Evolutionary conservation across 2,797 vertebrate genomes (phyloP).

Genomic region (Hypotaenidia okinawae): DNA sequence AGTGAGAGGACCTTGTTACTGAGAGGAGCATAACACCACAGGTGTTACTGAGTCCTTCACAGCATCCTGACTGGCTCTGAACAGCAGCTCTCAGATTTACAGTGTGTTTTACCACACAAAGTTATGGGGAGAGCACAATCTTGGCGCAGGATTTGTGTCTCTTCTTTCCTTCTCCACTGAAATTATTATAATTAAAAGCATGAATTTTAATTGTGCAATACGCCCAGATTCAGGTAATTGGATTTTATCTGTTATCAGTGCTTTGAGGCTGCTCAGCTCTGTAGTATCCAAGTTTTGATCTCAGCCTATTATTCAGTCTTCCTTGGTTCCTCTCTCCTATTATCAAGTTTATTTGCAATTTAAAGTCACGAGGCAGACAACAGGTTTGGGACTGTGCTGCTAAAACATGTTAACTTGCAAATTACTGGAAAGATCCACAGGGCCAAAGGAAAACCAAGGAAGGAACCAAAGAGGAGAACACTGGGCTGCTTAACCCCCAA

Average conservation of each 20-base stretch:
- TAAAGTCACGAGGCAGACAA: neutral
- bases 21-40: neutral
- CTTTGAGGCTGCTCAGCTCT: neutral
- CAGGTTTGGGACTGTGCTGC: neutral
- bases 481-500: neutral
- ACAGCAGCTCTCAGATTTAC: neutral
- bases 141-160: neutral
- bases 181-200: slow-evolving; percentile 48
- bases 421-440: neutral
- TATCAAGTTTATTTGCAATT: slow-evolving; percentile 20
- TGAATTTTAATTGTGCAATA: slow-evolving; percentile 51
- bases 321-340: neutral
- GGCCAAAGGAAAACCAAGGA: neutral
- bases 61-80: neutral
- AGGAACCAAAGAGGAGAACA: neutral
- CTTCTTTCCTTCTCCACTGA: slow-evolving; percentile 1
- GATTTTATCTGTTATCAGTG: slow-evolving; percentile 43
- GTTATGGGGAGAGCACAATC: neutral
- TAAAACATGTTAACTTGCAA: neutral
- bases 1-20: neutral
- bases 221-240: neutral
- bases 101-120: neutral
- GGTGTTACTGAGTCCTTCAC: neutral
- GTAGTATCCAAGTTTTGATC: neutral
- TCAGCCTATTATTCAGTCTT: slow-evolving; percentile 21